Base-by-base conservation (phyloP, 2,888 invertebrate genomes). In the Geophilus truncorum region DNA sequence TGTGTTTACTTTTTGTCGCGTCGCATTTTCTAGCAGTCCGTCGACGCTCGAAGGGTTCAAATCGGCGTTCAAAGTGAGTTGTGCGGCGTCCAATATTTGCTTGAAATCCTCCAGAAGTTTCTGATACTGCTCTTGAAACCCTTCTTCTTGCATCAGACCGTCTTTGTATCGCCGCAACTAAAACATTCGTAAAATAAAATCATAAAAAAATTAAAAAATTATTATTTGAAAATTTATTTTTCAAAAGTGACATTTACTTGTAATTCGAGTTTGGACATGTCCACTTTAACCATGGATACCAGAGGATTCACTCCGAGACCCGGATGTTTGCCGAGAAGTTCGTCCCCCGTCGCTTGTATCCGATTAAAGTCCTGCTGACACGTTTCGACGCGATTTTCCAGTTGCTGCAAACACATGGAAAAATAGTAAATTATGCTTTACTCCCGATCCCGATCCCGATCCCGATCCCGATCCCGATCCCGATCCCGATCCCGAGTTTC, bases 81-180 rank as follows among this genome's bases (percentile, higher is more conserved):
- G 94, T 0, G 95, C 95, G 6, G 95, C 90, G 79, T 93, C 92
- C 2, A 94, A 93, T 34, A 95, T 94, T 85, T 95, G 93, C 10
- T 92, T 91, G 84, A 95, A 94, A 86, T 96, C 95, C 85, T 93
- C 92, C 10, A 96, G 88, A 0, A 94, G 95, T 87, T 95, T 93
- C 85, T 94, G 94, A 85, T 96, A 96, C 86, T 96, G 95, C 84
- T 94, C 94, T 0, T 93, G 92, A 79, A 95, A 87, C 0, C 93
- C 91, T 30, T 93, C 89, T 23, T 93, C 86, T 85, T 94, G 94
- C 5, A 94, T 87, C 0, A 94, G 89, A 79, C 93, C 91, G 82
- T 94, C 94, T 82, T 93, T 90, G 87, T 95, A 93, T 6, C 80
- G 30, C 15, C 80, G 62, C 10, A 80, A 21, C 80, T 80, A 4